Evolutionary conservation across 2,888 invertebrate genomes (phyloP).

Genomic region (Aphidoletes aphidimyza): DNA sequence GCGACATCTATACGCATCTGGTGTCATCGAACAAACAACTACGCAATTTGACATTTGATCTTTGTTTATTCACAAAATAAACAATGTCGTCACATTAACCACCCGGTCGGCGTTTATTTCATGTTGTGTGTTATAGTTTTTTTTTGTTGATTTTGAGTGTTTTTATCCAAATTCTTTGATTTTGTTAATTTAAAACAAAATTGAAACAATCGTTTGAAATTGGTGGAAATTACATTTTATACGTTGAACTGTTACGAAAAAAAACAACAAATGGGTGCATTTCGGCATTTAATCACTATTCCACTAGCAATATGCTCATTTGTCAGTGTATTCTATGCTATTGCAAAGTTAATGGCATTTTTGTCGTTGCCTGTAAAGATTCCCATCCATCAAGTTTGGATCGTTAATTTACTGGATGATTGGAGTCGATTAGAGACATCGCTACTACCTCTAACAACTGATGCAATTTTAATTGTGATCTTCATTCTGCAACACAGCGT

Average conservation of each 20-base stretch:
- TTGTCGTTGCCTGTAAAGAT: constrained; percentile 67
- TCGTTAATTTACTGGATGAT: constrained; percentile 65
- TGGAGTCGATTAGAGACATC: constrained; percentile 63
- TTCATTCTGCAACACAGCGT: constrained; percentile 72
- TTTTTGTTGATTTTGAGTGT: background rate
- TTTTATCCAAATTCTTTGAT: too few relatives aligned
- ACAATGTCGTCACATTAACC: background rate
- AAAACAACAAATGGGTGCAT: constrained; percentile 60
- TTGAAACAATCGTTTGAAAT: background rate
- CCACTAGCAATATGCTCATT: constrained; percentile 66
- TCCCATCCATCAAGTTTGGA: constrained; percentile 62
- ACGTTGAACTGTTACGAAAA: too few relatives aligned
- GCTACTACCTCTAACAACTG: constrained; percentile 65
- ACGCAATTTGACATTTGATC: background rate
- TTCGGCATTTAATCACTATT: constrained; percentile 62
- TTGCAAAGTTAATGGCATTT: constrained; percentile 69
- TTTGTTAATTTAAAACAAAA: background rate
- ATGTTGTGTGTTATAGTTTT: background rate
- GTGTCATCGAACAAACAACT: too few relatives aligned
- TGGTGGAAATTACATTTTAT: background rate
- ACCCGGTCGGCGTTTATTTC: background rate
- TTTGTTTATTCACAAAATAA: background rate
- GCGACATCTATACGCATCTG: too few relatives aligned
- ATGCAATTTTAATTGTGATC: constrained; percentile 67
- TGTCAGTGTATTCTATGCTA: constrained; percentile 68